Conservation (phyloP, 2,113 vertebrate species). For the Arenaria interpres region DNA sequence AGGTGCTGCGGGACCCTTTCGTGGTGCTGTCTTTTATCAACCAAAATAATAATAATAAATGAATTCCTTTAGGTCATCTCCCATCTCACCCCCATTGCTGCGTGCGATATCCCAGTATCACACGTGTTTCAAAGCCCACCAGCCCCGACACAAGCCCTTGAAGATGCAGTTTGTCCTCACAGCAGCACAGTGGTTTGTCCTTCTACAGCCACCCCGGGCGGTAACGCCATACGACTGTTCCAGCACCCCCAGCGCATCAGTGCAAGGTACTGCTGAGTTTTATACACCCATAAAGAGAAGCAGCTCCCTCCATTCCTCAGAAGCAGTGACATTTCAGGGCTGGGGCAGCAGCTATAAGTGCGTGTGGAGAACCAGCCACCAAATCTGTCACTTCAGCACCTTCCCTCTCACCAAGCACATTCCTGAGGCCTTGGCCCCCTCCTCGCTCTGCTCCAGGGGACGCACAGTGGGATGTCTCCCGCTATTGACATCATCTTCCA, state of each 20-base stretch:
- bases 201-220: not conserved
- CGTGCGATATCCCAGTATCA: not conserved
- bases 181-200: not conserved
- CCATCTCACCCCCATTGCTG: not conserved
- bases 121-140: not conserved
- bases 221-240: not conserved
- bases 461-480: not conserved
- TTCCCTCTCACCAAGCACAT: fast-evolving
- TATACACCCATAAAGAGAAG: fast-evolving
- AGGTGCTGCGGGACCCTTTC: not conserved
- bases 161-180: not conserved
- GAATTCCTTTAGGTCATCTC: not conserved
- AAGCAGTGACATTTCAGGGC: not conserved
- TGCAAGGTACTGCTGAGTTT: not conserved
- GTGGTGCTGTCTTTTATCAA: not conserved
- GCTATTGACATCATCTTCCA: too few relatives aligned
- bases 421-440: not conserved
- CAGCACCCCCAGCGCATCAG: not conserved
- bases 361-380: not conserved
- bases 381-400: not conserved
- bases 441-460: not conserved
- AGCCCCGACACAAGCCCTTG: not conserved
- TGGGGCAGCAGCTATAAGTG: not conserved
- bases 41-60: not conserved
- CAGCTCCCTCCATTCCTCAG: not conserved